Conservation (phyloP, 2,113 vertebrate species). For the Triplophysa dalaica region DNA sequence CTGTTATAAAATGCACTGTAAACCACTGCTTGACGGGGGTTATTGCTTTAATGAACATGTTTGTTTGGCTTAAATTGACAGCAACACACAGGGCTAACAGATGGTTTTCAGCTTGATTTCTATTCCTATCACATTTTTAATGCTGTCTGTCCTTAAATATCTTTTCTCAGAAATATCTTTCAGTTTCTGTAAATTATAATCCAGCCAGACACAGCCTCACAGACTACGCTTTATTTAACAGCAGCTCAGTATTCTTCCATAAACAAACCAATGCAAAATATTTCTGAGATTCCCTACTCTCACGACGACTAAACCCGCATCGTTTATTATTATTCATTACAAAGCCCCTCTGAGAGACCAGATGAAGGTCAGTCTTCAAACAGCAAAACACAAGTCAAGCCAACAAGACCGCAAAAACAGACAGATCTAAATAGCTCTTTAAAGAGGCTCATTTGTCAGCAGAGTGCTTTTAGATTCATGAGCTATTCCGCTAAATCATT, state of each 20-base stretch:
- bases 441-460: constrained; percentile 35
- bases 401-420: constrained; percentile 10
- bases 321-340: not conserved
- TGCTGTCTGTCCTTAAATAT: not conserved
- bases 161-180: not conserved
- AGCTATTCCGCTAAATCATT: constrained; percentile 1
- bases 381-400: constrained; percentile 15
- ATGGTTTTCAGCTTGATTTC: not conserved
- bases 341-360: not conserved
- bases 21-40: too few species aligned
- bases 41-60: too few species aligned
- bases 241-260: not conserved
- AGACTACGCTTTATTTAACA: not conserved
- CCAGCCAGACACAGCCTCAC: not conserved
- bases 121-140: not conserved
- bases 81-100: not conserved
- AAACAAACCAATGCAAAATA: too few species aligned
- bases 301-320: not conserved
- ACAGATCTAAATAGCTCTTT: constrained; percentile 35
- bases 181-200: not conserved
- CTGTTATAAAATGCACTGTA: too few species aligned
- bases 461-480: not conserved
- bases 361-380: constrained; percentile 8
- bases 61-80: too few species aligned
- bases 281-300: not conserved